A percentile compares a stretch with the other conserved stretches of the same genome.
Conservation (phyloP, 2,113 vertebrate genomes). For the Callospermophilus lateralis region DNA sequence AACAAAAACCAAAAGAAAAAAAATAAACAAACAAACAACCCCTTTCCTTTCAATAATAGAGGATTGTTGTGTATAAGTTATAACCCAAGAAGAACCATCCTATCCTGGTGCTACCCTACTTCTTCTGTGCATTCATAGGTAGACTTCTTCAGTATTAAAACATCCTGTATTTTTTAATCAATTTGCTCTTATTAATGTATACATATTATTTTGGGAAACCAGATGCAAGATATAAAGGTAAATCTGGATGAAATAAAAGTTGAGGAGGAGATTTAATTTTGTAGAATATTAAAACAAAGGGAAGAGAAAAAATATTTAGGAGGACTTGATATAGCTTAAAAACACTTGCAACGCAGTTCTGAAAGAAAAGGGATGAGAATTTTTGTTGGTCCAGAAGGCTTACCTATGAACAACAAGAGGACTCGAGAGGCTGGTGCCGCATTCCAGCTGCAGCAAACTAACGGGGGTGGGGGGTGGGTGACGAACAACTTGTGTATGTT, state of each 20-base stretch:
- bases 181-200: not conserved
- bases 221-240: not conserved
- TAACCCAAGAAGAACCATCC: not conserved
- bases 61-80: not conserved
- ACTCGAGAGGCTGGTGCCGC: not conserved
- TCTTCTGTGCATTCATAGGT: not conserved
- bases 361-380: conserved; percentile 9
- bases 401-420: not conserved
- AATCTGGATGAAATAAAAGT: not conserved
- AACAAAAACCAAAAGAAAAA: not conserved
- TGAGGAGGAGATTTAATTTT: not conserved
- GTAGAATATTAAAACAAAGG: not conserved
- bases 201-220: not conserved
- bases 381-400: not conserved
- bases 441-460: too few relatives aligned
- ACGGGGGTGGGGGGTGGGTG: too few relatives aligned
- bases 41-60: not conserved
- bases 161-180: not conserved
- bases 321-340: not conserved
- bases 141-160: not conserved
- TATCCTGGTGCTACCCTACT: not conserved
- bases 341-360: not conserved
- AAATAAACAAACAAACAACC: not conserved
- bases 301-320: not conserved
- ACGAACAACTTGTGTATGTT: too few relatives aligned